A percentile compares a stretch with the other conserved stretches of the same genome.
phyloP scores from a whole-genome alignment of 2,888 invertebrate genomes.

The Lochmaea capreae region DNA sequence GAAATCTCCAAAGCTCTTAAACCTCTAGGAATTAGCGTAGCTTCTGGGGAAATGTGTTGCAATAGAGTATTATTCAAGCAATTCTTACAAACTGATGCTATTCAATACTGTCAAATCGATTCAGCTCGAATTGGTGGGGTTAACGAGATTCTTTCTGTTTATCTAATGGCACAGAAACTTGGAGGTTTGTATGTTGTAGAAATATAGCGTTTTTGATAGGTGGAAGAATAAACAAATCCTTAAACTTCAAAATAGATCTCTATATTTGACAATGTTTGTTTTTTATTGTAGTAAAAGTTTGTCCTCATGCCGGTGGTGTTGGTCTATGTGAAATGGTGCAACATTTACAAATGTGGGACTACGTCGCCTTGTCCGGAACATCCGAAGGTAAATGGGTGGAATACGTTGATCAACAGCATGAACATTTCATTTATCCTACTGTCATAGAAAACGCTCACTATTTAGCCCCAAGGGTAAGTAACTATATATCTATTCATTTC shows the following conservation, averaged over 20 bases:
- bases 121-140: constrained; percentile 88
- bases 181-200: constrained; percentile 69
- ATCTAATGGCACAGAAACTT: constrained; percentile 89
- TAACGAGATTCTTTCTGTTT: constrained; percentile 88
- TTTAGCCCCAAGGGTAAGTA: constrained; percentile 76
- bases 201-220: no score
- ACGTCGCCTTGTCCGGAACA: constrained; percentile 77
- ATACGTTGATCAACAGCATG: constrained; percentile 91
- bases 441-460: constrained; percentile 78
- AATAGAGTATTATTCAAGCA: constrained; percentile 95
- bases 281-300: constrained; percentile 80
- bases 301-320: constrained; percentile 95
- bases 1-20: constrained; percentile 79
- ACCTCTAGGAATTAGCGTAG: constrained; percentile 84
- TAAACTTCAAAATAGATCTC: no score
- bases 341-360: constrained; percentile 92
- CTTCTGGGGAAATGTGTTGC: constrained; percentile 92
- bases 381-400: constrained; percentile 82
- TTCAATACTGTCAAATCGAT: constrained; percentile 92
- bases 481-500: not conserved
- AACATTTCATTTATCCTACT: constrained; percentile 85
- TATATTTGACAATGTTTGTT: no score
- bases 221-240: no score
- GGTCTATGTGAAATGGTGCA: constrained; percentile 95
- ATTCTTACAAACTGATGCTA: constrained; percentile 81